Evolutionary conservation across 2,797 vertebrate genomes (phyloP), one percentile per base, ranked within the genome.

Genomic region (Emys orbicularis): DNA sequence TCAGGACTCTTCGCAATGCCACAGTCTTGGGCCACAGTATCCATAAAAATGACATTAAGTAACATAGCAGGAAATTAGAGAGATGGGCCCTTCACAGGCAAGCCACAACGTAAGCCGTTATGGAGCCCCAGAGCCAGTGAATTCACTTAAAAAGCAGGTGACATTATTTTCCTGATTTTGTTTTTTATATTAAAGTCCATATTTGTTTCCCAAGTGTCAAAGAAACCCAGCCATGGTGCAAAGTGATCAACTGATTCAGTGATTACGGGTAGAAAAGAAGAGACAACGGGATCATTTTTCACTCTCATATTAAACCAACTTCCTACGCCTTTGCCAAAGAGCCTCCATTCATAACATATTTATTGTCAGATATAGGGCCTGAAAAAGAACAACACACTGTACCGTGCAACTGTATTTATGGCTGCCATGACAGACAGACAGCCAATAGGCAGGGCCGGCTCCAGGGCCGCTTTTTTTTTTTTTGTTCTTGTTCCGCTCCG

Each of bases 201-300:
- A 87, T 89, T 84, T 93, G 90, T 21, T 94, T 95, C 79, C 96
- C 96, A 95, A 84, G 89, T 83, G 88, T 89, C 92, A 97, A 96
- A 97, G 95, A 96, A 97, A 96, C 95, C 90, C 95, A 94, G 95
- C 96, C 91, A 94, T 88, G 74, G 93, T 95, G 88, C 94, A 96
- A 95, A 97, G 88, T 84, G 34, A 23, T 25, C 54, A 54, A 54
- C 8, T 25, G 12, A 57, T 57, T 29, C 56, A 29, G 56, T 29
- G 27, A 57, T 5, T 57, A 57, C 2, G 1, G 11, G 27, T 57
- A 23, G 27, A 57, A 57, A 57, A 57, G 9, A 29, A 57, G 56
- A 57, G 56, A 57, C 56, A 57, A 57, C 5, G 13, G 56, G 56
- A 57, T 57, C 25, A 29, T 29, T 57, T 57, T 57, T 12, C 56